Conservation (phyloP, 2,797 vertebrate species). For the Botia almorhae region DNA sequence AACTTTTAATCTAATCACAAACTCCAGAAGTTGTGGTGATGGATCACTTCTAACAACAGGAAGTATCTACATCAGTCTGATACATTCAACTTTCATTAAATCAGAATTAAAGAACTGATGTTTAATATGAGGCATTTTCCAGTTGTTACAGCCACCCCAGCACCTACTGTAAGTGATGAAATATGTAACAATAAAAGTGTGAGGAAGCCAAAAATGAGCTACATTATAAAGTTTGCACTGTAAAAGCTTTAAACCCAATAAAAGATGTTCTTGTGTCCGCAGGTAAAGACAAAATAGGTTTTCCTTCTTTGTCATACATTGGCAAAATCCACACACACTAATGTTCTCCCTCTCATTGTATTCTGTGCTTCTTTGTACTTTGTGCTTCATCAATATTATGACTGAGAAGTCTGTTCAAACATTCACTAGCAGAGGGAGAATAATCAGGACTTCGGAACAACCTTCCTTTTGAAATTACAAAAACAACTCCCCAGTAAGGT, state of each 20-base stretch:
- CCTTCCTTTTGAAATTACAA: constrained; percentile 3
- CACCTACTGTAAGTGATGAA: background rate
- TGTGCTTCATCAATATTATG: background rate
- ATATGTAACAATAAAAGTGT: background rate
- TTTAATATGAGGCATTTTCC: background rate
- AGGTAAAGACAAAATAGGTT: background rate
- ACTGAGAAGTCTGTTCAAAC: background rate
- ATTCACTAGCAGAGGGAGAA: background rate
- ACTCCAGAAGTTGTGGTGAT: too few species aligned
- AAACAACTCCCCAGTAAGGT: constrained; percentile 6
- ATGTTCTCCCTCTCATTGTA: background rate
- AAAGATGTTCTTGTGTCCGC: background rate
- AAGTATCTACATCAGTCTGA: background rate
- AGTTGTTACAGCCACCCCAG: background rate
- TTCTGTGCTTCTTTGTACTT: background rate
- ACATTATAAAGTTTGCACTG: background rate
- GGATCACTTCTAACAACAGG: background rate
- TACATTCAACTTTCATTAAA: background rate
- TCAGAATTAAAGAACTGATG: background rate
- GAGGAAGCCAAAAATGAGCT: background rate
- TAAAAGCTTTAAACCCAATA: background rate
- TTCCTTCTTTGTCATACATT: background rate
- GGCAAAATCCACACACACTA: constrained; percentile 5
- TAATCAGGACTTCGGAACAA: constrained; percentile 11
- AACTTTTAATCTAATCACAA: too few species aligned